Conservation (phyloP, 2,888 invertebrate species). For the Brenthis daphne region DNA sequence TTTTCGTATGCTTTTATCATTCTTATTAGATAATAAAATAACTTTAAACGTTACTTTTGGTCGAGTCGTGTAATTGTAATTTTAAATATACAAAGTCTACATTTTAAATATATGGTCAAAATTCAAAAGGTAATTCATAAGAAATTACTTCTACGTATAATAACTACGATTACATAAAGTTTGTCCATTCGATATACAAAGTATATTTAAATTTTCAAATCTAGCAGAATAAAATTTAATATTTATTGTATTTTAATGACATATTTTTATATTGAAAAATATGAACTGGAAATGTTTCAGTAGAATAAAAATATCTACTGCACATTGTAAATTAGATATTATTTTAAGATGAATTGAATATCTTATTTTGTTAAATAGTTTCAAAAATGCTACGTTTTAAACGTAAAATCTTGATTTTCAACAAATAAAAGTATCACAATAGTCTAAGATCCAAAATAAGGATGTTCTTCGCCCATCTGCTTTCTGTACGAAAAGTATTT, state of each 20-base stretch:
- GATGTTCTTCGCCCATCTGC: too few relatives aligned
- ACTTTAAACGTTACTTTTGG: conserved; percentile 2
- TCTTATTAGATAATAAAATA: not conserved
- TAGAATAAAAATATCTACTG: not conserved
- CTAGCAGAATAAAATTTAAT: too few relatives aligned
- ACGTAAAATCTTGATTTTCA: too few relatives aligned
- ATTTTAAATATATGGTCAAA: conserved; percentile 10
- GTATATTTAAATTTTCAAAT: too few relatives aligned
- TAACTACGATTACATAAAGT: conserved; percentile 5
- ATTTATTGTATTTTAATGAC: too few relatives aligned
- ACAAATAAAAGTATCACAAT: too few relatives aligned
- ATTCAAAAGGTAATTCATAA: conserved; percentile 17
- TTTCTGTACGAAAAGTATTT: too few relatives aligned
- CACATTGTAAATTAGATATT: not conserved
- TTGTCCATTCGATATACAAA: too few relatives aligned
- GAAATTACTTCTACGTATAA: conserved; percentile 4
- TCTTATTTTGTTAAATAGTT: too few relatives aligned
- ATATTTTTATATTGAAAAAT: not conserved
- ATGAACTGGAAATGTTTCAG: not conserved
- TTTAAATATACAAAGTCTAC: conserved; percentile 11
- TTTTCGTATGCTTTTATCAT: not conserved
- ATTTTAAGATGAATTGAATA: not conserved
- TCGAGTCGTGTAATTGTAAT: conserved; percentile 1
- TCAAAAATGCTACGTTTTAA: too few relatives aligned
- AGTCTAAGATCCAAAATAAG: too few relatives aligned